Conservation (phyloP, 2,797 vertebrate genomes). For the Chelonia mydas region DNA sequence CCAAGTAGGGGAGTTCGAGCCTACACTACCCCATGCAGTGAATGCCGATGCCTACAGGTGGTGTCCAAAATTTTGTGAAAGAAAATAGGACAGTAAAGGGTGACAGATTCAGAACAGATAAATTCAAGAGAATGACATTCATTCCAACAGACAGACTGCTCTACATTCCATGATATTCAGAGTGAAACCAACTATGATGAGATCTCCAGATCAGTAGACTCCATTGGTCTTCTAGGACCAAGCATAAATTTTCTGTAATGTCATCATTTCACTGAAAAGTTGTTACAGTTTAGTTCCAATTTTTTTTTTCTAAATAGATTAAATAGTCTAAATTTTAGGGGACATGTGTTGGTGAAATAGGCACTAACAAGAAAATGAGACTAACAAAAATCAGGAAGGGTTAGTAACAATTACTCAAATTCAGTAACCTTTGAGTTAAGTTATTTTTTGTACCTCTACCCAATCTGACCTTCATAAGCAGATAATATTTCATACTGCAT, state of each 20-base stretch:
- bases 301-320: neutral
- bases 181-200: neutral
- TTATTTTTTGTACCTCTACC: neutral
- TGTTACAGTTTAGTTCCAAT: neutral
- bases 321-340: neutral
- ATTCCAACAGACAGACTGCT: fast-evolving
- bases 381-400: neutral
- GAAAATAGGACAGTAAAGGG: neutral
- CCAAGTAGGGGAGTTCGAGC: neutral
- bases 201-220: fast-evolving
- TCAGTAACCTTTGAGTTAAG: neutral
- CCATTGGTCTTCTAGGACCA: neutral
- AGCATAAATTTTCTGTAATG: neutral
- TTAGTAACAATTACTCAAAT: neutral
- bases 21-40: neutral
- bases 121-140: neutral
- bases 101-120: neutral
- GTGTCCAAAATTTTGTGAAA: neutral
- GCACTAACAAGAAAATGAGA: too few relatives aligned
- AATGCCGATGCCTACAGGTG: neutral
- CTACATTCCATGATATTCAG: neutral
- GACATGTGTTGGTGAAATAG: neutral
- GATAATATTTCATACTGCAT: neutral
- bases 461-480: neutral
- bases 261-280: neutral